phyloP scores from a whole-genome alignment of 1,140 invertebrate genomes.

The Nasonia longicornis region DNA sequence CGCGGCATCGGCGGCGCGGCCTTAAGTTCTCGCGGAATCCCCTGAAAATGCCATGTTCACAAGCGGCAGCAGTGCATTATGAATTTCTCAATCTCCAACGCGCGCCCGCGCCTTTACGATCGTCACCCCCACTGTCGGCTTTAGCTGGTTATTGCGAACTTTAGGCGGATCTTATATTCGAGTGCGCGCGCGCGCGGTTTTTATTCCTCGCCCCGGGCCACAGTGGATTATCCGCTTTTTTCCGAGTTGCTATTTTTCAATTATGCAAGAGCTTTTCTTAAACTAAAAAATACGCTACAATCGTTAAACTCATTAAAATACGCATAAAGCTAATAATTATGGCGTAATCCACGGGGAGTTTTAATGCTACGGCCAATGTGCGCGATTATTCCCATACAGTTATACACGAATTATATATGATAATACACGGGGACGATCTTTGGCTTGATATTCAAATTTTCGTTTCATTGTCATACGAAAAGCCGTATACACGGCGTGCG shows the following conservation, averaged over 20 bases:
- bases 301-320: no score
- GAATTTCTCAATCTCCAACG: conserved; percentile 3
- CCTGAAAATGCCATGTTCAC: background rate
- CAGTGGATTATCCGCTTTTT: background rate
- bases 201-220: background rate
- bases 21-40: background rate
- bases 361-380: background rate
- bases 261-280: no score
- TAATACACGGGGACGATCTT: background rate
- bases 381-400: background rate
- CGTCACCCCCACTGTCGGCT: background rate
- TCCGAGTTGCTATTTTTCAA: no score
- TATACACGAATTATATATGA: background rate
- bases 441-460: background rate
- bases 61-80: background rate
- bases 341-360: background rate
- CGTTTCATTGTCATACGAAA: background rate
- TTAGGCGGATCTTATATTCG: background rate
- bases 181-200: background rate
- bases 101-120: background rate
- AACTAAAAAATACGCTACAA: no score
- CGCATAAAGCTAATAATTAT: no score
- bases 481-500: background rate
- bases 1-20: background rate
- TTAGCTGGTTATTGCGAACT: background rate